Evolutionary conservation across 1,140 invertebrate genomes (phyloP).

Genomic region (Anastatus disparis): DNA sequence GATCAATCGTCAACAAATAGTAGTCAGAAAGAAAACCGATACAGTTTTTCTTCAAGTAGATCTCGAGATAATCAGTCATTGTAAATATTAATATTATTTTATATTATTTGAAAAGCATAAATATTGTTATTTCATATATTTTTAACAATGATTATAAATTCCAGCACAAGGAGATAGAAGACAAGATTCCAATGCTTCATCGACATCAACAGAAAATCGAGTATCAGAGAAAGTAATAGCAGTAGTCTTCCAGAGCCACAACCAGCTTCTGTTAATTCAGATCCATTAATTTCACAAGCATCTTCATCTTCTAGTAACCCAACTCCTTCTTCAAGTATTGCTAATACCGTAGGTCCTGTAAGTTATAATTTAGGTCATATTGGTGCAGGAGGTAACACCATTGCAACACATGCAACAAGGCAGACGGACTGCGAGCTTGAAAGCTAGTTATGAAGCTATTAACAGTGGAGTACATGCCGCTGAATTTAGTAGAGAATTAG

Average conservation of each 20-base stretch:
- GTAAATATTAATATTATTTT: conserved; percentile 48
- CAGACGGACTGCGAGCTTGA: conserved; percentile 90
- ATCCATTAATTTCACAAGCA: conserved; percentile 55
- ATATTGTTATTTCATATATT: too few species aligned
- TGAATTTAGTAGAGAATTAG: conserved; percentile 74
- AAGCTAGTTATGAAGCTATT: conserved; percentile 93
- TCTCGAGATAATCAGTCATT: conserved; percentile 64
- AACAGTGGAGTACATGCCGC: conserved; percentile 70
- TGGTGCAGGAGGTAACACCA: conserved; percentile 84
- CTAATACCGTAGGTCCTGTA: conserved; percentile 66
- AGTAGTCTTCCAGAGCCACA: conserved; percentile 40
- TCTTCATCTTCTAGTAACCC: conserved; percentile 51
- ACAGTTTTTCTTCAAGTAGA: conserved; percentile 64
- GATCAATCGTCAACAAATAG: conserved; percentile 73
- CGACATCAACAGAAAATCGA: conserved; percentile 61
- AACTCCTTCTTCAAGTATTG: conserved; percentile 55
- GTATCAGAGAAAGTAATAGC: conserved; percentile 60
- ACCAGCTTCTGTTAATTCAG: conserved; percentile 62
- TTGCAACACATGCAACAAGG: conserved; percentile 96
- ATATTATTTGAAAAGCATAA: too few species aligned
- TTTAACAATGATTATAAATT: conserved; percentile 39
- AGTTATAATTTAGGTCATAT: conserved; percentile 77
- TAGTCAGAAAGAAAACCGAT: conserved; percentile 73
- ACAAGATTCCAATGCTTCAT: conserved; percentile 63
- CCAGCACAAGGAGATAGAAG: conserved; percentile 61